Evolutionary conservation across 2,113 vertebrate genomes (phyloP), one percentile per base, ranked within the genome.

Genomic region (Baryphthengus martii): DNA sequence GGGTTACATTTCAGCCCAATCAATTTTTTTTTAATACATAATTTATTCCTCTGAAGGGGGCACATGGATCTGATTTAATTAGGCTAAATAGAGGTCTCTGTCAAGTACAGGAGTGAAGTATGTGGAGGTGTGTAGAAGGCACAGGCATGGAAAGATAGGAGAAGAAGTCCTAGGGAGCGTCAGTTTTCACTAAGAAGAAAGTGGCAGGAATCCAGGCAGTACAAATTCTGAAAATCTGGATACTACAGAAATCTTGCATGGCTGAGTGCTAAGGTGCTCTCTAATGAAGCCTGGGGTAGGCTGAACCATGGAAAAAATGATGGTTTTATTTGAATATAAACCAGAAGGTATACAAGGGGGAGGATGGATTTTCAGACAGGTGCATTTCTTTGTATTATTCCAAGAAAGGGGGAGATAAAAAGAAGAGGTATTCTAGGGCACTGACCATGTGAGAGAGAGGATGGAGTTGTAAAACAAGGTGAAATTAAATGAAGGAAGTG

Each of bases 51-150:
- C 49, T 79, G 85, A 95, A 89, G 50, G 31, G 56, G 65, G 92
- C 89, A 92, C 17, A 74, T 31, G 61, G 73, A 72, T 93, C 84
- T 82, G 66, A 78, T 91, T 87, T 95, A 95, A 97, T 95, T 91
- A 82, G 84, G 61, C 61, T 93, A 93, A 97, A 90, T 95, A 84
- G 47, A 93, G 56, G 73, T 85, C 86, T 87, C 7, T 90, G 76
- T 95, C 85, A 95, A 92, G 93, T 80, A 74, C 24, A 77, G 73
- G 56, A 93, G 35, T 71, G 87, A 94, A 91, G 74, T 62, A 75
- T 76, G 53, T 79, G 72, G 53, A 87, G 73, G 84, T 88, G 58
- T 44, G 62, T 78, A 87, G 77, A 72, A 93, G 56, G n/a, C 0
- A 7, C 85, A 75, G 66, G 80, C 5, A 6, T 82, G 49, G 53